A percentile compares a stretch with the other conserved stretches of the same genome.
These are phyloP conservation scores for Patiria pectinifera DNA, from an alignment of 53 echinoderm and acorn worm genomes.

Conservation along the genomic window DNA sequence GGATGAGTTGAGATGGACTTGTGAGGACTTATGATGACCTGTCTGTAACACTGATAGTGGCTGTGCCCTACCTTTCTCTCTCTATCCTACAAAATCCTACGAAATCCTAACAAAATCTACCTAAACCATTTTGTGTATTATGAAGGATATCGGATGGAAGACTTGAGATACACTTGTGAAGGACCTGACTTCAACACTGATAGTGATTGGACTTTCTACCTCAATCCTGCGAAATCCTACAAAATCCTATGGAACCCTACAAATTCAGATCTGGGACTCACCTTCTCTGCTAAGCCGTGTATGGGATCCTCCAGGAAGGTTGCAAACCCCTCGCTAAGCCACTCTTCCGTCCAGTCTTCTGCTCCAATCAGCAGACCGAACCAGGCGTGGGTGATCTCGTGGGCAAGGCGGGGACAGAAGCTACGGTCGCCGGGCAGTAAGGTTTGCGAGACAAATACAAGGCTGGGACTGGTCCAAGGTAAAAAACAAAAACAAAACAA, in stretches of 20 bases:
- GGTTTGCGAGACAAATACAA: conserved; percentile 85
- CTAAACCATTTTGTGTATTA: too few relatives aligned
- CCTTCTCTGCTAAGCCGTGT: conserved; percentile 84
- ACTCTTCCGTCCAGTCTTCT: conserved; percentile 94
- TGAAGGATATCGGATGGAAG: too few relatives aligned
- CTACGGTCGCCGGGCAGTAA: conserved; percentile 85
- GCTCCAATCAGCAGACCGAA: conserved; percentile 94
- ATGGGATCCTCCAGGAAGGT: conserved; percentile 91
- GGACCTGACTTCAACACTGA: too few relatives aligned
- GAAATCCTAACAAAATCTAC: too few relatives aligned
- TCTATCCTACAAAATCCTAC: too few relatives aligned
- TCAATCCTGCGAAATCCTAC: too few relatives aligned
- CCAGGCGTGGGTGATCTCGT: conserved; percentile 96
- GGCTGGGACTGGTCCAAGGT: conserved; percentile 74
- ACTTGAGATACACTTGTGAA: too few relatives aligned
- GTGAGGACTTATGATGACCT: too few relatives aligned
- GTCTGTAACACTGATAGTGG: too few relatives aligned
- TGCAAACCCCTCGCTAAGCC: conserved; percentile 96
- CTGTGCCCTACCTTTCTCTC: too few relatives aligned
- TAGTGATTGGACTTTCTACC: too few relatives aligned
- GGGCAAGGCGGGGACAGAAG: conserved; percentile 79
- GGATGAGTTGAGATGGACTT: too few relatives aligned
- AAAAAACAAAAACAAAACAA: neutral
- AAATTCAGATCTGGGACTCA: neutral
- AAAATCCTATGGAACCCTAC: neutral